A percentile compares a stretch with the other conserved stretches of the same genome.
These are phyloP conservation scores for Philhelius pedissequus DNA, from an alignment of 2,888 invertebrate genomes.

Conservation along the genomic window DNA sequence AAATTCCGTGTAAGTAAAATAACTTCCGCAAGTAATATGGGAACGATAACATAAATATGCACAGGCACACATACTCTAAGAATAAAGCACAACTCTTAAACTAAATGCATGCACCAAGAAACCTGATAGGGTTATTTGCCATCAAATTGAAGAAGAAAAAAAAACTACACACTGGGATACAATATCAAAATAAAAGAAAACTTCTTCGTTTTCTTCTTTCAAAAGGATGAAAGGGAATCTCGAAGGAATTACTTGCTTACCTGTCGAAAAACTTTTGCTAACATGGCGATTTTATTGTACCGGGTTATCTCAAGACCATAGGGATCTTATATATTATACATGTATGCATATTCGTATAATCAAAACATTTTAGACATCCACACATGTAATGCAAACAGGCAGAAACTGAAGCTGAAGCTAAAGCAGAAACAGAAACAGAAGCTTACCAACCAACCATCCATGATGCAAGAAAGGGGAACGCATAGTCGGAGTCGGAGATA, in stretches of 20 bases:
- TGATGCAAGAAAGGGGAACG: not conserved
- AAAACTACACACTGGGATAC: not conserved
- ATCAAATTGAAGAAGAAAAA: not conserved
- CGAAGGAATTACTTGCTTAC: conserved; percentile 67
- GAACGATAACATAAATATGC: conserved; percentile 25
- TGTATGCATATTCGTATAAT: not conserved
- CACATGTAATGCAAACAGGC: conserved; percentile 42
- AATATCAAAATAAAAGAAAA: not conserved
- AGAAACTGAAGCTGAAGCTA: not conserved
- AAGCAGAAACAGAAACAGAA: conserved; percentile 5
- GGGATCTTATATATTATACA: not conserved
- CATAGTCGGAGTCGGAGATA: conserved; percentile 37
- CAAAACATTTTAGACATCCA: conserved; percentile 35
- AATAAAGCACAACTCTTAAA: conserved; percentile 35
- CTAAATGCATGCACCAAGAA: conserved; percentile 61
- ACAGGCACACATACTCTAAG: not conserved
- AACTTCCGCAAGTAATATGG: conserved; percentile 7
- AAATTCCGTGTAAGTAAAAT: conserved; percentile 2
- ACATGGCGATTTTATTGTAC: conserved; percentile 66
- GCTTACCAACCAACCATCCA: too few relatives aligned
- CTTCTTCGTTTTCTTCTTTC: not conserved
- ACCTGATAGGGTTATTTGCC: conserved; percentile 51
- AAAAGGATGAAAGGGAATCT: conserved; percentile 47
- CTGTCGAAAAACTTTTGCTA: conserved; percentile 67
- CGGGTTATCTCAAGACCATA: conserved; percentile 53